Percentiles rank a stretch among this genome's conserved stretches.
Evolutionary conservation across 2,888 invertebrate genomes (phyloP).

Genomic region (Pseudococcus jackbeardsleyi): DNA sequence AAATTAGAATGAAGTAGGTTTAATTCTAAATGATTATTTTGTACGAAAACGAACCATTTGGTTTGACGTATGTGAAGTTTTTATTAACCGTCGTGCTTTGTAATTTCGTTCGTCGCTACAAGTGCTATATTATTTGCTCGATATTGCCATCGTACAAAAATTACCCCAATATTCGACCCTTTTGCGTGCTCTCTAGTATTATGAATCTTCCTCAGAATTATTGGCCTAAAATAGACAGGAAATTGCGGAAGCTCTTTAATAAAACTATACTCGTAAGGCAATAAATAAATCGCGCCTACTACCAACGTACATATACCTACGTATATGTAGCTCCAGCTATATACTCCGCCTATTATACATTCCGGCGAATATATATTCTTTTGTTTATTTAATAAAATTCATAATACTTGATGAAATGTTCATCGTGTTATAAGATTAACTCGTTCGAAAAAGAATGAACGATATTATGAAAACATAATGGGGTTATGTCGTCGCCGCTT

Average conservation of each 20-base stretch:
- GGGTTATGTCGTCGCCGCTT: slow-evolving; percentile 37
- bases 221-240: slow-evolving; percentile 9
- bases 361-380: neutral
- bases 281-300: slow-evolving; percentile 22
- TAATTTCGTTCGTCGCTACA: slow-evolving; percentile 9
- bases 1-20: slow-evolving; percentile 47
- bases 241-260: slow-evolving; percentile 24
- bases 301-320: neutral
- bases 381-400: slow-evolving; percentile 50
- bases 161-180: neutral
- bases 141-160: neutral
- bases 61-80: slow-evolving; percentile 47
- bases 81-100: neutral
- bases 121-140: slow-evolving; percentile 23
- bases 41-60: slow-evolving; percentile 23
- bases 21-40: slow-evolving; percentile 51
- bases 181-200: neutral
- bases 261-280: slow-evolving; percentile 2
- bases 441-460: slow-evolving; percentile 41
- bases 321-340: neutral
- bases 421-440: slow-evolving; percentile 51
- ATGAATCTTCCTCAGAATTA: slow-evolving; percentile 19
- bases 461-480: slow-evolving; percentile 48
- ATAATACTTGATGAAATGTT: slow-evolving; percentile 37
- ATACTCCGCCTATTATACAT: neutral